Conservation (phyloP, 2,113 vertebrate genomes). For the Neomonachus schauinslandi region DNA sequence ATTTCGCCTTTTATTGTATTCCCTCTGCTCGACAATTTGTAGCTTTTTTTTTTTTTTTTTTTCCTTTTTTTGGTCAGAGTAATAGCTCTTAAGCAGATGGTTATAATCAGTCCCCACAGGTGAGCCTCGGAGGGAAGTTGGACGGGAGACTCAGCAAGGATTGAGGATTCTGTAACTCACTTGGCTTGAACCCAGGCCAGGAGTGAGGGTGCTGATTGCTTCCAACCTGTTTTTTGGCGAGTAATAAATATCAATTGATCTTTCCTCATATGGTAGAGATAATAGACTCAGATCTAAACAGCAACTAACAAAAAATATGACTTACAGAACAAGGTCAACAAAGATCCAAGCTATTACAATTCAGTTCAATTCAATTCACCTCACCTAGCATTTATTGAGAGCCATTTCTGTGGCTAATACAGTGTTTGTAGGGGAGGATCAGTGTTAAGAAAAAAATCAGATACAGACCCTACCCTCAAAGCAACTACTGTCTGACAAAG, state of each 20-base stretch:
- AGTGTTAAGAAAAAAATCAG: neutral
- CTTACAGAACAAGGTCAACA: slow-evolving; percentile 1
- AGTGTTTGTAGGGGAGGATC: neutral
- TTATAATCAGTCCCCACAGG: slow-evolving; percentile 49
- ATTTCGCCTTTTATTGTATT: slow-evolving; percentile 34
- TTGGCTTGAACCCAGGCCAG: neutral
- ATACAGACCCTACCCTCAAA: neutral
- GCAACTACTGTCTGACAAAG: neutral
- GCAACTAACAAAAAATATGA: neutral
- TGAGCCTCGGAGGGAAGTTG: neutral
- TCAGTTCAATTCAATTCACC: neutral
- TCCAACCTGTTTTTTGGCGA: slow-evolving; percentile 77
- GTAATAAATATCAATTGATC: slow-evolving; percentile 74
- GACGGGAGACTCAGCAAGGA: neutral
- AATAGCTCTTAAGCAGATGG: slow-evolving; percentile 62
- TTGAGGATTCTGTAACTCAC: slow-evolving; percentile 57
- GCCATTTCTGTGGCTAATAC: neutral
- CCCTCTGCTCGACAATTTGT: neutral
- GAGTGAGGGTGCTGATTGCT: slow-evolving; percentile 66
- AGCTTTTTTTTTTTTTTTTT: neutral
- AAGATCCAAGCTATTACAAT: neutral
- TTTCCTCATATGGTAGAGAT: slow-evolving; percentile 60
- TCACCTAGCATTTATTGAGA: neutral
- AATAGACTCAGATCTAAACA: neutral
- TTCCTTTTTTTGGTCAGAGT: neutral